Base-by-base conservation (phyloP, 2,797 vertebrate species). In the Mus spretus region DNA sequence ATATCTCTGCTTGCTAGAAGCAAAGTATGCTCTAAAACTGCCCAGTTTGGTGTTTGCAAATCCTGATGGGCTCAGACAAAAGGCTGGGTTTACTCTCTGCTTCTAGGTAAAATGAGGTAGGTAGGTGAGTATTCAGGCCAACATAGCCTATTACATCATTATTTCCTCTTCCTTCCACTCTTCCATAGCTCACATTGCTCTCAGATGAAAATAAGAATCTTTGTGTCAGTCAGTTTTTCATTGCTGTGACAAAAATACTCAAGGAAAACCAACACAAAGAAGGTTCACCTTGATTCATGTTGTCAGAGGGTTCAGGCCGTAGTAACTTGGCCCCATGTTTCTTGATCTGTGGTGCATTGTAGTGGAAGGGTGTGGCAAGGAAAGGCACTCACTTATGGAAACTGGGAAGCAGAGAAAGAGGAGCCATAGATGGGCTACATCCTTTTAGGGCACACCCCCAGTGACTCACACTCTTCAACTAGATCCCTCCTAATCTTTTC, bases 1-100 rank as follows among this genome's bases (percentile, higher is more conserved):
- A 67, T 67, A 72, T 20, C 26, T 97, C 19, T 96, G 63, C 40
- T 89, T 90, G 53, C 31, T 85, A 67, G 83, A 91, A 55, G 67
- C 82, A 81, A 78, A 88, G n/a, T 26, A 70, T 6, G 3, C 26
- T 89, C 63, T 57, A 84, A 34, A 74, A 89, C 22, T 67, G 17
- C 70, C 40, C 37, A 19, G 13, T 74, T 91, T 31, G 84, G 89
- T 50, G 47, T 57, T 92, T 95, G 87, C 3, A 63, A 70, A 91
- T 89, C 65, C 14, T n/a, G 24, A 26, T 92, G 61, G n/a, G 65
- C 26, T 44, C 61, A 81, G 34, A 89, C 20, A 53, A 19, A 78
- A 89, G 50, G 24, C 75, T n/a, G 40, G 57, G 10, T 44, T 40
- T 82, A 47, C 2, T 37, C 14, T 79, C 20, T 85, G 47, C 40